Evolutionary conservation across 2,797 vertebrate genomes (phyloP), one percentile per base, ranked within the genome.

Genomic region (Arctocebus calabarensis): DNA sequence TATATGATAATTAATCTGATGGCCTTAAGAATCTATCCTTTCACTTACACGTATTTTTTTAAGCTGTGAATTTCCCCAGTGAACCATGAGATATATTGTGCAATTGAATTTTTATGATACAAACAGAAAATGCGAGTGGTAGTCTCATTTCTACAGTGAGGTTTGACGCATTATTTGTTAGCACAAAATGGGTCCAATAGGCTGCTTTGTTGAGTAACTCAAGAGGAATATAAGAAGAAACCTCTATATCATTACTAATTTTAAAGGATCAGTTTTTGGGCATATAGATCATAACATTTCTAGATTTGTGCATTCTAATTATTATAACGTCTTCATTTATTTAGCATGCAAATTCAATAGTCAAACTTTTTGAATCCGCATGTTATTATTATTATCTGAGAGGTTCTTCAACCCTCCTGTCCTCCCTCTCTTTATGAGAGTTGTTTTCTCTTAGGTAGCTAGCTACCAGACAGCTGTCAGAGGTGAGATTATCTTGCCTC

Each of bases 61-160:
- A 97, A 98, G 74, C 92, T 97, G 94, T 96, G 86, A 59, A 75
- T 95, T 96, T 93, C 62, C 25, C 1, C 7, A 94, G 86, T 97
- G 88, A 95, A 92, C 64, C 64, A 48, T 82, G 0, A 6, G 96
- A 82, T 94, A 86, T 83, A 64, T 27, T 81, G 62, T 92, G 40
- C 92, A 95, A 13, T 9, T 71, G n/a, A 94, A 92, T 96, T 83
- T 86, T 0, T 2, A 17, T 88, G 75, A 93, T 84, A 79, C 78
- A 74, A 1, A 9, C 85, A 62, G 57, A 90, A 92, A 84, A 91
- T 27, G 59, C 92, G 77, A 62, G 25, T 48, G 11, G 11, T 29
- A 32, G 5, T 66, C 73, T 89, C 43, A 27, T 93, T 93, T 93
- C 77, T 84, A 64, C 13, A 74, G n/a, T 73, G 83, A 82, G 14